Base-by-base conservation (phyloP, 2,797 vertebrate species). In the Rhabdomys pumilio region DNA sequence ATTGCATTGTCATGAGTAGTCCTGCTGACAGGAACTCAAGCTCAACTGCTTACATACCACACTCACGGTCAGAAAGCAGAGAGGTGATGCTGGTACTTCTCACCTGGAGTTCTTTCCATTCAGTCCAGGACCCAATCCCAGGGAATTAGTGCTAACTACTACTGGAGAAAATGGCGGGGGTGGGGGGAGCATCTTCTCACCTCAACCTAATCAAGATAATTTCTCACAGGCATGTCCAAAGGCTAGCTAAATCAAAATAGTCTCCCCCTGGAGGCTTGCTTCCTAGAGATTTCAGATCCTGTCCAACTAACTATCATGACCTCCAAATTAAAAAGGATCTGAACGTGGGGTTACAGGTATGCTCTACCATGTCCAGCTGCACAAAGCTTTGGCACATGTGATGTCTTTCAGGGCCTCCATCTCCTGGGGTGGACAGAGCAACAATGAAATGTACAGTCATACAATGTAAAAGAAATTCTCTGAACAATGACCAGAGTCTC, bases 401-500 rank as follows among this genome's bases (percentile, higher is more conserved):
- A 14, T 44, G 26, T 59, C 59, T 31, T 47, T 44, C 59, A 63
- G 57, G 29, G 41, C 41, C 82, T 84, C 29, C 10, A 34, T 84
- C 61, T 84, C 41, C 29, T 34, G 61, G 29, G 5, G 29, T 65
- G 61, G 61, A 22, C 41, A 22, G 22, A 84, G 61, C 41, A 84
- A 65, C 26, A 34, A 7, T 22, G 17, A 47, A 44, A 50, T 7
- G 17, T 47, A 84, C 38, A 29, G 38, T 63, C 38, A 63, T 29
- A 47, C 41, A 44, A 65, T 65, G 61, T 22, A 65, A 47, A 65
- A 84, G 81, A 31, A 94, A 72, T 85, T 63, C 88, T 95, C 44
- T 73, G 34, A 84, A 94, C 4, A 10, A 29, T 73, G 72, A 84
- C 59, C n/a, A 63, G 22, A 88, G 12, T 44, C 34, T 89, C 92